Evolutionary conservation across 1,140 invertebrate genomes (phyloP), one percentile per base, ranked within the genome.

Genomic region (Diabrotica undecimpunctata): DNA sequence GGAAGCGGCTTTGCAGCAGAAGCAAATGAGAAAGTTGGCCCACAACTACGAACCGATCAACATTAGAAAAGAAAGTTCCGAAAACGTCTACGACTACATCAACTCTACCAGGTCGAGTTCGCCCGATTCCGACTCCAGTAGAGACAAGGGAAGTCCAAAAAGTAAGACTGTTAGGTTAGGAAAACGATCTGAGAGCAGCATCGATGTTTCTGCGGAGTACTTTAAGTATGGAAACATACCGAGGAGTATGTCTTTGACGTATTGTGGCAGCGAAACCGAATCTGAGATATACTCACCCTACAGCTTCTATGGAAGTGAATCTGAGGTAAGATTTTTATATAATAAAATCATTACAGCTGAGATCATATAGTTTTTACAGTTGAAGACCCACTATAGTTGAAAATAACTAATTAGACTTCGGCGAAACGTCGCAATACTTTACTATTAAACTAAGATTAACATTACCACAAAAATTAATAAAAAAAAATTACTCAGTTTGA

Each of bases 231-330:
- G 66, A 38, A 81, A 81, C 70, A 82, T 83, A 75, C 80, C 82
- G 64, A 81, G 85, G 66, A 83, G 86, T 58, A 82, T 87, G 51
- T 90, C 89, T 1, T 79, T 90, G n/a, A 88, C 77, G 8, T 91
- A 91, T 77, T 91, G 88, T 76, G 87, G 88, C 62, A 91, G 90
- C 72, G 90, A 93, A 75, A 90, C 89, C 9, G 90, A 93, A 77
- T 88, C 86, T 60, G 90, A 92, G 74, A 89, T 92, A 65, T 91
- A 91, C 72, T 86, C 90, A 8, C 88, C 90, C 5, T 91, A 90
- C 75, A 88, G 87, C 70, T 90, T 90, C 76, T 90, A 89, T 73
- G 86, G 85, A 61, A 83, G 81, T 66, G 82, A 83, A 73, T 78
- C 80, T 35, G 78, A 79, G 67, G 77, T 79, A 63, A 71, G 68